Evolutionary conservation across 1,140 invertebrate species (phyloP).

Genomic region (Colletes latitarsis): DNA sequence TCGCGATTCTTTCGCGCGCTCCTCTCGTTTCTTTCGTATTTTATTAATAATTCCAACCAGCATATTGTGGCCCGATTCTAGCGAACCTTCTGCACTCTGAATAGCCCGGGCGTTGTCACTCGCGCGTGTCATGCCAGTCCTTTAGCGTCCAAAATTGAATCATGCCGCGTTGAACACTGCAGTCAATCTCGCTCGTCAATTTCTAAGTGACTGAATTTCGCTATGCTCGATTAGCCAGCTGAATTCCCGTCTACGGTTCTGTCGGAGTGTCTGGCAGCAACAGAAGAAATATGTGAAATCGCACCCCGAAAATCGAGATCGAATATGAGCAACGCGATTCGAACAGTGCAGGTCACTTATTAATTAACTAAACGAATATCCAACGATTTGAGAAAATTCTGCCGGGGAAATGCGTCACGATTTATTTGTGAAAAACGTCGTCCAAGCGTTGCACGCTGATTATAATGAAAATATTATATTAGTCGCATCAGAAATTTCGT

Average conservation of each 20-base stretch:
- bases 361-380: no score
- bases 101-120: constrained; percentile 22
- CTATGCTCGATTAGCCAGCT: constrained; percentile 51
- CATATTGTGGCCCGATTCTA: not conserved
- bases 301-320: not conserved
- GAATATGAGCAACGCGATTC: not conserved
- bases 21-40: not conserved
- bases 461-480: no score
- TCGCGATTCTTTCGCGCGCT: no score
- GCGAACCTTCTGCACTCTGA: not conserved
- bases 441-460: no score
- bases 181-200: constrained; percentile 63
- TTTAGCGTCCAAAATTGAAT: constrained; percentile 58
- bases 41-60: constrained; percentile 18
- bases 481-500: no score
- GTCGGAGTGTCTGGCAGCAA: constrained; percentile 6
- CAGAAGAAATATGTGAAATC: constrained; percentile 16
- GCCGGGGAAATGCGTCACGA: no score
- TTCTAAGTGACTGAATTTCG: constrained; percentile 63
- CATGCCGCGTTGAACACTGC: constrained; percentile 45
- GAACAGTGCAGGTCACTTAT: no score
- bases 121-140: constrained; percentile 19
- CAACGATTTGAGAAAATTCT: no score
- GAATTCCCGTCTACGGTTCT: constrained; percentile 36
- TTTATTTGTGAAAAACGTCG: no score